Percentiles rank a stretch among this genome's conserved stretches.
These are phyloP conservation scores for Pemphredon lugubris DNA, from an alignment of 2,888 invertebrate genomes.

Conservation along the genomic window DNA sequence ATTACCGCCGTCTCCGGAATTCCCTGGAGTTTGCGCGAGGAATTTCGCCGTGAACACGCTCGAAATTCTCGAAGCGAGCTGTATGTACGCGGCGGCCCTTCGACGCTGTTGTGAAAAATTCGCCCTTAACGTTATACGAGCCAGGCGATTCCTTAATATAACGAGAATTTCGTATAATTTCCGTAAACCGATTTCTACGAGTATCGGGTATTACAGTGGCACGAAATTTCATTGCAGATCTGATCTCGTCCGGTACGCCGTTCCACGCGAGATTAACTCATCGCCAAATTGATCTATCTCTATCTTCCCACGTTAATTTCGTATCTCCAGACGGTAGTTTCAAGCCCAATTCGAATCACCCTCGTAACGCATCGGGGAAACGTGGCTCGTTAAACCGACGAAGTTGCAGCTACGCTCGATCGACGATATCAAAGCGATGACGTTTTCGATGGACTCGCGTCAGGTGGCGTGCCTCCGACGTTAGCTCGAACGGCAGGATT, in stretches of 20 bases:
- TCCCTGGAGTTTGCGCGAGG: conserved; percentile 41
- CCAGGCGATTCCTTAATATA: no score
- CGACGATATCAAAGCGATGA: conserved; percentile 28
- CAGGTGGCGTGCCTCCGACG: conserved; percentile 40
- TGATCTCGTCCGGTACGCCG: no score
- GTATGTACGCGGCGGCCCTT: no score
- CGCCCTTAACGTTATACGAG: background rate
- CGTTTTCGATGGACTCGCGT: conserved; percentile 44
- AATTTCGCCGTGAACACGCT: conserved; percentile 39
- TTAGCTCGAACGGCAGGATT: conserved; percentile 62
- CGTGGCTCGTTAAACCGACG: conserved; percentile 15
- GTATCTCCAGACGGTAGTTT: no score
- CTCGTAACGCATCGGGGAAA: background rate
- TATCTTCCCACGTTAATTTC: no score
- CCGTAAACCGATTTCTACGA: no score
- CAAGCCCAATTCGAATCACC: background rate
- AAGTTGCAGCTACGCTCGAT: conserved; percentile 2
- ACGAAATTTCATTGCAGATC: no score
- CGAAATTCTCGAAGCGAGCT: conserved; percentile 26
- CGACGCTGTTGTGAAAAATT: background rate
- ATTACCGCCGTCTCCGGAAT: conserved; percentile 42
- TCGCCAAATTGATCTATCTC: no score
- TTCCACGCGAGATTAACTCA: no score
- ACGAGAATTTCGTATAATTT: no score
- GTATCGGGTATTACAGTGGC: no score